These are phyloP conservation scores for Trichomalopsis sarcophagae DNA, from an alignment of 1,140 invertebrate species.

Conservation along the genomic window DNA sequence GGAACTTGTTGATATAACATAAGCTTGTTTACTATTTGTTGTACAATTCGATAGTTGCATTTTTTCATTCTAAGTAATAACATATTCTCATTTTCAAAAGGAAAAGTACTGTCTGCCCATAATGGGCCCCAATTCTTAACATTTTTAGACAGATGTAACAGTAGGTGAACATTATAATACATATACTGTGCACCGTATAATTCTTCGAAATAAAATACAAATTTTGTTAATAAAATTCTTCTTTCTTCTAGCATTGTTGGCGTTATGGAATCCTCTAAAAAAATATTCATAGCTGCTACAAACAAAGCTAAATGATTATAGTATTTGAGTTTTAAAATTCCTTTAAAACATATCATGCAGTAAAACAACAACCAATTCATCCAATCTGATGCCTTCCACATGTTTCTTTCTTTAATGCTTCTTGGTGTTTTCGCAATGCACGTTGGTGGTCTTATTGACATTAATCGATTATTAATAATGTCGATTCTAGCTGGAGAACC, in stretches of 20 bases:
- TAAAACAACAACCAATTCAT: slow-evolving; percentile 49
- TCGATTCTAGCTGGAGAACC: neutral
- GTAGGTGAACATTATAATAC: slow-evolving; percentile 24
- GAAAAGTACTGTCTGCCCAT: neutral
- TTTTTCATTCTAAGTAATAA: neutral
- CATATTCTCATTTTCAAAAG: neutral
- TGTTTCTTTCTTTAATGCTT: neutral
- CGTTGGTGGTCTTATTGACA: slow-evolving; percentile 36
- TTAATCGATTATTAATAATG: slow-evolving; percentile 16
- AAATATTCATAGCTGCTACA: slow-evolving; percentile 47
- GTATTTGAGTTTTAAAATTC: slow-evolving; percentile 47
- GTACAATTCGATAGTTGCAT: slow-evolving; percentile 1
- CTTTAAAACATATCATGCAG: slow-evolving; percentile 38
- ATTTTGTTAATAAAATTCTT: slow-evolving; percentile 39
- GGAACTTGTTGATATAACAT: too few relatives aligned
- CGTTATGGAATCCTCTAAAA: slow-evolving; percentile 43
- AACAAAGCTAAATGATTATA: slow-evolving; percentile 46
- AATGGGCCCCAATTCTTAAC: slow-evolving; percentile 27
- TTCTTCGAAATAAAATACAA: slow-evolving; percentile 27
- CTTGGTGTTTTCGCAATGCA: slow-evolving; percentile 28
- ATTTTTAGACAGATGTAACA: slow-evolving; percentile 23
- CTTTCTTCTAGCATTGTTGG: slow-evolving; percentile 32
- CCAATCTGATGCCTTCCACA: slow-evolving; percentile 56
- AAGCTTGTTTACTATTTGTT: neutral
- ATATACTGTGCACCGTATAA: slow-evolving; percentile 46